Conservation (phyloP, 1,140 invertebrate species). For the Dinoponera quadriceps region DNA sequence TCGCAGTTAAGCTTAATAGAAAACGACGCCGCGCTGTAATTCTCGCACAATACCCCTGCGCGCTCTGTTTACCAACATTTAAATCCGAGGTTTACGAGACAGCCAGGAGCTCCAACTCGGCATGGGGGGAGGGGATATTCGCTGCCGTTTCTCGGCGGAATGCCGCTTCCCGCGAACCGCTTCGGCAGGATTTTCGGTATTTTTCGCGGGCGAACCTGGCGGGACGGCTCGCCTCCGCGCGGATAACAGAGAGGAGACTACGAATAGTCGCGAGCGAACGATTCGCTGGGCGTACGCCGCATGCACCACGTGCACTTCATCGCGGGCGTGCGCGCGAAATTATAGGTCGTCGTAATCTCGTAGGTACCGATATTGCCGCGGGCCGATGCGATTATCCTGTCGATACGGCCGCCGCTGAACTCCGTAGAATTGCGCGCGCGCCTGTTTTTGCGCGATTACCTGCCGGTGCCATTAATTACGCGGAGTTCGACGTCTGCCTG, state of each 20-base stretch:
- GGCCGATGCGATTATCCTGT: constrained; percentile 61
- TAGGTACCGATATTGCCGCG: constrained; percentile 47
- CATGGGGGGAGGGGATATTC: background rate
- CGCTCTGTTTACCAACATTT: background rate
- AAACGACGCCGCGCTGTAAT: background rate
- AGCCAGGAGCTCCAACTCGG: background rate
- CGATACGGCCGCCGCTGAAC: constrained; percentile 23
- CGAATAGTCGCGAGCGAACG: constrained; percentile 6
- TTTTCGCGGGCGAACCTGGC: too few relatives aligned
- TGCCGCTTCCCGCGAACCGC: background rate
- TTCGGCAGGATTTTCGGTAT: background rate
- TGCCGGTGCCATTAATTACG: constrained; percentile 46
- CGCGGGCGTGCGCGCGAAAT: constrained; percentile 48
- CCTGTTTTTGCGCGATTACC: constrained; percentile 59
- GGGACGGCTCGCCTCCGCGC: background rate
- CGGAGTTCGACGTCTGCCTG: background rate
- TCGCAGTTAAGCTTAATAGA: constrained; percentile 31
- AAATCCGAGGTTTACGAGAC: background rate
- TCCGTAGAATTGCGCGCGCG: constrained; percentile 10
- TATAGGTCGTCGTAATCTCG: constrained; percentile 64
- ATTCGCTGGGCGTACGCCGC: constrained; percentile 1
- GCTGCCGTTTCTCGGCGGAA: background rate
- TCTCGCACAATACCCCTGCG: background rate
- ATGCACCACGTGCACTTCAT: constrained; percentile 16
- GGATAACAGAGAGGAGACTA: background rate